Evolutionary conservation across 2,797 vertebrate species (phyloP), one percentile per base, ranked within the genome.

Genomic region (Cryptoblepharus egeriae): DNA sequence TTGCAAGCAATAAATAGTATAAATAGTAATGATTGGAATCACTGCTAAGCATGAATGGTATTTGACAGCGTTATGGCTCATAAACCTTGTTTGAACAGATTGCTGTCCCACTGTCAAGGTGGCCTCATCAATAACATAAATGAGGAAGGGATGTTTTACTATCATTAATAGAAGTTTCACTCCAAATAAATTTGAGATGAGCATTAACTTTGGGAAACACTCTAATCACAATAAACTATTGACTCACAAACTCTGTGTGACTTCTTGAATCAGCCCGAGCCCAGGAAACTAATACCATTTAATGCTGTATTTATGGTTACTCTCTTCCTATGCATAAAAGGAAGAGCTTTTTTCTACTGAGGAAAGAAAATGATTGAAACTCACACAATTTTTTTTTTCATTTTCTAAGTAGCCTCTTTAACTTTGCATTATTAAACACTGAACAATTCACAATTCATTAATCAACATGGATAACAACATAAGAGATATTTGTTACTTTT

Each of bases 81-180:
- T 37, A 58, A 58, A 74, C 32, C 1, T 49, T 37, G 22, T 57
- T 39, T 26, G 24, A 49, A 64, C 39, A 24, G 30, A 52, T 67
- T 65, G 32, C 55, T 58, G 30, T 58, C 4, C 35, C 26, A 68
- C 8, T 58, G 28, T 32, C 30, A 49, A 67, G 0, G 3, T 12
- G 55, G 61, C 42, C 28, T 24, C 42, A 52, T 52, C 42, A 65
- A 77, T 32, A 77, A 45, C 32, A 52, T 15, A 30, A 65, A 77
- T 65, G 2, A 67, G 16, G 35, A 11, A n/a, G 39, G 24, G 26
- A 39, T 7, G 12, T 58, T 39, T 37, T n/a, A 37, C 28, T 58
- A 69, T 58, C 52, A 39, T 79, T 15, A 87, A 45, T 68, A 39
- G 37, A 75, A 85, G 88, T 85, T 80, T 76, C 76, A 60, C 84